These are phyloP conservation scores for Scaeva pyrastri DNA, from an alignment of 2,888 invertebrate genomes.

Conservation along the genomic window DNA sequence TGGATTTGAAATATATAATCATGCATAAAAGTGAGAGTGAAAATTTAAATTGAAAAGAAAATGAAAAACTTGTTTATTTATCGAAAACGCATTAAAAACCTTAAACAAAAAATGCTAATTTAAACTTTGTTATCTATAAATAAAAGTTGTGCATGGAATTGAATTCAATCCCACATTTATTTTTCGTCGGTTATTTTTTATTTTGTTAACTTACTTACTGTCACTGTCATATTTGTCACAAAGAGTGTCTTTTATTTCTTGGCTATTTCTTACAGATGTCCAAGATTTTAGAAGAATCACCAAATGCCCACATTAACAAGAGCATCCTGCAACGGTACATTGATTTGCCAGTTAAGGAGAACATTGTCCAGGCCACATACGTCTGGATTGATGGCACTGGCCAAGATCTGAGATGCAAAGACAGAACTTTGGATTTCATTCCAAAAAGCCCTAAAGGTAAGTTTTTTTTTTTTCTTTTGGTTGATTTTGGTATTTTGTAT, in stretches of 20 bases:
- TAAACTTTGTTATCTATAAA: conserved; percentile 1
- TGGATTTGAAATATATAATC: background rate
- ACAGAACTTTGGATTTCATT: conserved; percentile 92
- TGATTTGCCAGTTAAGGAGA: conserved; percentile 90
- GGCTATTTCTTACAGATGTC: conserved; percentile 76
- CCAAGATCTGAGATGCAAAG: conserved; percentile 94
- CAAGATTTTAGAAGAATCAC: conserved; percentile 88
- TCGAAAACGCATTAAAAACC: background rate
- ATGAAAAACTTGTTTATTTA: background rate
- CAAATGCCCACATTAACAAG: conserved; percentile 93
- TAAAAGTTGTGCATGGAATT: background rate
- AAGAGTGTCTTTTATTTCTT: conserved; percentile 14
- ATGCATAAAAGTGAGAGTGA: conserved; percentile 24
- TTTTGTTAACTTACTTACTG: background rate
- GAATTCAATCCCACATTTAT: background rate
- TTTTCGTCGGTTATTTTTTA: background rate
- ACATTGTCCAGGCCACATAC: conserved; percentile 93
- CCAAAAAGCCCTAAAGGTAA: conserved; percentile 91
- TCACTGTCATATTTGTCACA: too few species aligned
- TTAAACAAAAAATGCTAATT: conserved; percentile 2
- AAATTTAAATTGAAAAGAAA: background rate
- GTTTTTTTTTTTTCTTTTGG: conserved; percentile 67
- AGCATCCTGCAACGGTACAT: conserved; percentile 89
- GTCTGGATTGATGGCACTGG: conserved; percentile 98
- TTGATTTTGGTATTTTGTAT: background rate